Base-by-base conservation (phyloP, 2,888 invertebrate genomes). In the Unio delphinus region DNA sequence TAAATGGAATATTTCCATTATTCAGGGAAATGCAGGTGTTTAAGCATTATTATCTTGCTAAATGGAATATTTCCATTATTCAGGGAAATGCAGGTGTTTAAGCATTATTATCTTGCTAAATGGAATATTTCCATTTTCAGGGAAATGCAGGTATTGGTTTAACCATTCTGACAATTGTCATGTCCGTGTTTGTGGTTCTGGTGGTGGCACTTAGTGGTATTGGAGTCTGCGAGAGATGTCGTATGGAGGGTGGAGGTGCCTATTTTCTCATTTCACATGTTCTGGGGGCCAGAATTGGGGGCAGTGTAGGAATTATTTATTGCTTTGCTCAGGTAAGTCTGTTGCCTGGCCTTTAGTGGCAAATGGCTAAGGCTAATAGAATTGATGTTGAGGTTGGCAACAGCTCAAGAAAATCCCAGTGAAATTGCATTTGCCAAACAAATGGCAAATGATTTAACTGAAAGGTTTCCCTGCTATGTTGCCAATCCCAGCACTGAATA, bases 181-280 rank as follows among this genome's bases (percentile, higher is more conserved):
- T 91, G 67, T 90, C 92, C 92, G 97, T 97, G 64, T 93, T 95
- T 82, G 94, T 97, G 78, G 97, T 96, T 55, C 91, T 98, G 84
- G 94, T 98, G 83, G 96, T 97, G 69, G 97, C 98, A 28, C 92
- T 98, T 67, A 97, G 98, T 80, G 97, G 97, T 30, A 96, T 98
- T 72, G 98, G 98, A 62, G 98, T 98, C 83, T 97, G 97, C 92
- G 98, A 98, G 90, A 91, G 97, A 88, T 97, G 97, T 91, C 93
- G 95, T 74, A 95, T 98, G 86, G 96, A 97, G 91, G 96, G 96
- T 91, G 98, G 98, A n/a, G 98, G 98, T 64, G 97, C 98, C 45
- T 98, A 98, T 91, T 98, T 98, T 91, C 92, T 99, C 72, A 91
- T 99, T 57, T 95, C 97, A 0, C 97, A 98, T 87, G 97, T 98